phyloP scores from a whole-genome alignment of 2,797 vertebrate species.

The Enteromius fasciolatus region DNA sequence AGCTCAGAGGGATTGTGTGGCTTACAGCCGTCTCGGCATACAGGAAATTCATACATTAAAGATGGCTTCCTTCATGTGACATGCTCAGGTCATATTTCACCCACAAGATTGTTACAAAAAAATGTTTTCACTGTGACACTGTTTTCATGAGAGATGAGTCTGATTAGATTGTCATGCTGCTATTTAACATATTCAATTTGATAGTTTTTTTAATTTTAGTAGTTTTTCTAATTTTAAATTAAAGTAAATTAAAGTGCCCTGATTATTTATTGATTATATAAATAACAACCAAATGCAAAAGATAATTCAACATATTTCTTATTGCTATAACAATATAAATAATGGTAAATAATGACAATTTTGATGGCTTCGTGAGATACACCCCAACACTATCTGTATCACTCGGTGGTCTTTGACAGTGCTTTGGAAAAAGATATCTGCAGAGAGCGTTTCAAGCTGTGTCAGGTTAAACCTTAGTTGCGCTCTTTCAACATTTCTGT shows the following conservation, averaged over 20 bases:
- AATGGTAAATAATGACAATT: background rate
- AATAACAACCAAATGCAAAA: too few relatives aligned
- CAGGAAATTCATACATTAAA: background rate
- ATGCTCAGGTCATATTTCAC: background rate
- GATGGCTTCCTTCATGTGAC: background rate
- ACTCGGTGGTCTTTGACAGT: background rate
- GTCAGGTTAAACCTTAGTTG: background rate
- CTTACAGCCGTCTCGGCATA: conserved; percentile 10
- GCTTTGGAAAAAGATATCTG: background rate
- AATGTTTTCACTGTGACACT: background rate
- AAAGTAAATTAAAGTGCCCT: too few relatives aligned
- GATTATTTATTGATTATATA: too few relatives aligned
- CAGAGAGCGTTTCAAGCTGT: background rate
- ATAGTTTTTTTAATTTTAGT: background rate
- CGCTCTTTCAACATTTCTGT: background rate
- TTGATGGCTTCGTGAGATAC: background rate
- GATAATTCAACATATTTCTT: too few relatives aligned
- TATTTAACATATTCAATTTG: background rate
- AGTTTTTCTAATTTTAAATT: too few relatives aligned
- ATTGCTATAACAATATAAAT: too few relatives aligned
- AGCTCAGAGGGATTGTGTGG: conserved; percentile 6
- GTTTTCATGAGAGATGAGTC: background rate
- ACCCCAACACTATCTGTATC: background rate
- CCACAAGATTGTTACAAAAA: background rate
- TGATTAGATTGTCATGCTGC: background rate